Evolutionary conservation across 2,113 vertebrate species (phyloP).

Genomic region (Steatornis caripensis): DNA sequence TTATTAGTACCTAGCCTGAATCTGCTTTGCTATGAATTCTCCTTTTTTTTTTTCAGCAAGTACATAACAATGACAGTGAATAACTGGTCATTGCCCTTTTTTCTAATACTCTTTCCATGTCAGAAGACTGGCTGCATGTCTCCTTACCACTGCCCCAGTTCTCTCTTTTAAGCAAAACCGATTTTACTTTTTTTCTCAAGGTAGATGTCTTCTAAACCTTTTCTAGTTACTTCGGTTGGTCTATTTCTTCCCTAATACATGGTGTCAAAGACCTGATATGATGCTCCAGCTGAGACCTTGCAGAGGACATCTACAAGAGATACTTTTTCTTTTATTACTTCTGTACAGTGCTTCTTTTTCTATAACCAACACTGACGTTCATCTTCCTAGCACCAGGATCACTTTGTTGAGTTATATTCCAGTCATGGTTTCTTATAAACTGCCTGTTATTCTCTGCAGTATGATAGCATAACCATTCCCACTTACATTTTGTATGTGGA

Average conservation of each 20-base stretch:
- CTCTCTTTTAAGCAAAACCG: not conserved
- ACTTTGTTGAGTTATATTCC: not conserved
- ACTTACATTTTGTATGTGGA: not conserved
- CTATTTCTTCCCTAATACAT: not conserved
- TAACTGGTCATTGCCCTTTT: not conserved
- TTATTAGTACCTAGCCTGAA: not conserved
- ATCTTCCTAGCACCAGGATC: not conserved
- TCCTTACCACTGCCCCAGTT: not conserved
- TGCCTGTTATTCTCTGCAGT: not conserved
- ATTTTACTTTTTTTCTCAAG: not conserved
- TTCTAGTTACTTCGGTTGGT: not conserved
- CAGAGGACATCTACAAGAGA: not conserved
- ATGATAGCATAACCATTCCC: not conserved
- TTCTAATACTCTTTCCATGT: not conserved
- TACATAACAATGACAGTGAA: not conserved
- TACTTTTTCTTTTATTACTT: not conserved
- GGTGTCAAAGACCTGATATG: not conserved
- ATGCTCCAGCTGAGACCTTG: not conserved
- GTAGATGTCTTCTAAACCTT: not conserved
- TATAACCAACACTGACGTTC: not conserved
- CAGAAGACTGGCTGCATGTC: not conserved
- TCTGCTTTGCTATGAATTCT: not conserved
- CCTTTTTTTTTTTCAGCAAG: not conserved
- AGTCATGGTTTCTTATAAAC: not conserved
- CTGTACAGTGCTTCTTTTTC: not conserved